phyloP scores from a whole-genome alignment of 2,888 invertebrate genomes.

The Pristionchus maxplancki region DNA sequence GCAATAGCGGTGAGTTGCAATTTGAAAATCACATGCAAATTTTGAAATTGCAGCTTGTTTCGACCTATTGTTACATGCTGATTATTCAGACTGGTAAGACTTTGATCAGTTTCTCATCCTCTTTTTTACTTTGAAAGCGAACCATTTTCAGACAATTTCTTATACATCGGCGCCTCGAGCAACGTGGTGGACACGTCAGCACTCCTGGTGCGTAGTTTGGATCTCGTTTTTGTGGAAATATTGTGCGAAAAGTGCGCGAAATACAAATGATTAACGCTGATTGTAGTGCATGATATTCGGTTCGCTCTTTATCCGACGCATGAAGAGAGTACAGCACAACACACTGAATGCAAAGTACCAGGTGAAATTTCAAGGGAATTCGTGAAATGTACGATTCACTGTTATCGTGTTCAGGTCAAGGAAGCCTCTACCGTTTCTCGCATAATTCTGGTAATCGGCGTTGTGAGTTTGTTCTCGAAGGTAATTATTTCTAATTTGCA shows the following conservation, averaged over 20 bases:
- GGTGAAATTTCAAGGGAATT: not conserved
- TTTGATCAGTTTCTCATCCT: not conserved
- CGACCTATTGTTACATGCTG: slow-evolving; percentile 25
- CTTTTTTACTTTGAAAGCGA: not conserved
- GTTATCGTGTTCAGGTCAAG: not conserved
- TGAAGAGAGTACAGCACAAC: not conserved
- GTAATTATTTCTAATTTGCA: not conserved
- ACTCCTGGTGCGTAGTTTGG: not conserved
- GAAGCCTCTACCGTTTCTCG: not conserved
- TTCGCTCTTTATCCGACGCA: not conserved
- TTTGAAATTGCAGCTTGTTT: not conserved
- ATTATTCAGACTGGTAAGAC: not conserved
- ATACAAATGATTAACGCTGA: not conserved
- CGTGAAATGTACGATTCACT: too few species aligned
- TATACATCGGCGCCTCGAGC: slow-evolving; percentile 10
- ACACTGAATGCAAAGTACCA: slow-evolving; percentile 17
- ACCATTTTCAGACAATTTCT: not conserved
- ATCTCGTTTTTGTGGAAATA: not conserved
- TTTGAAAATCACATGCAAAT: not conserved
- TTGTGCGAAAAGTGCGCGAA: not conserved
- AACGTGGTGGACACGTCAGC: not conserved
- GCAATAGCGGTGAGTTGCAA: not conserved
- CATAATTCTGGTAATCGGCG: not conserved
- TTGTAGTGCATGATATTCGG: slow-evolving; percentile 30
- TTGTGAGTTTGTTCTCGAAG: not conserved